Conservation (phyloP, 2,888 invertebrate species). For the Lamellibrachia columna region DNA sequence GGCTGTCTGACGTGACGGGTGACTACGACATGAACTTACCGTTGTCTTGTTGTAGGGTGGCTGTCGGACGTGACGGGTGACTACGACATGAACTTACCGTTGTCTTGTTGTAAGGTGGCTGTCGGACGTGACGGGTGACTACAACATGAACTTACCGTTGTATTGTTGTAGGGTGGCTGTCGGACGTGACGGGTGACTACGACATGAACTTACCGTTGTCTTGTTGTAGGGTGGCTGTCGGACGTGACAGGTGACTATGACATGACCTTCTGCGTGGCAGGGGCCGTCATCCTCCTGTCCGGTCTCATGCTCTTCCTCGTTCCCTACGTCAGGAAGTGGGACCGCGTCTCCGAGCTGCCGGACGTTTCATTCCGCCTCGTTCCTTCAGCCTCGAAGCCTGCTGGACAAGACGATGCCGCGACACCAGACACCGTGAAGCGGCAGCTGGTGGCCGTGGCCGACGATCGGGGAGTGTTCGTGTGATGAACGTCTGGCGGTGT, state of each 20-base stretch:
- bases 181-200: too few relatives aligned
- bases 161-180: too few relatives aligned
- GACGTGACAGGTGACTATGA: conserved; percentile 27
- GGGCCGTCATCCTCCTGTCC: conserved; percentile 39
- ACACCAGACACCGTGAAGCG: background rate
- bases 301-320: conserved; percentile 41
- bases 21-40: too few relatives aligned
- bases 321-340: conserved; percentile 36
- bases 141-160: conserved; percentile 35
- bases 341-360: conserved; percentile 18
- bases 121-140: conserved; percentile 39
- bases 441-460: background rate
- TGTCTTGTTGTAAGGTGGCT: conserved; percentile 37
- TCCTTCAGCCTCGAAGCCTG: background rate
- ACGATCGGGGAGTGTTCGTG: background rate
- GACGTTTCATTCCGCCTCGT: background rate
- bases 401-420: background rate
- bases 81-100: background rate
- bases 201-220: too few relatives aligned
- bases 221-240: too few relatives aligned
- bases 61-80: too few relatives aligned
- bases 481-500: background rate
- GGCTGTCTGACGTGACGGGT: too few relatives aligned
- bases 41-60: too few relatives aligned
- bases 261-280: conserved; percentile 39